Base-by-base conservation (phyloP, 92 coral and sea anemone species). In the Zoanthus sociatus region DNA sequence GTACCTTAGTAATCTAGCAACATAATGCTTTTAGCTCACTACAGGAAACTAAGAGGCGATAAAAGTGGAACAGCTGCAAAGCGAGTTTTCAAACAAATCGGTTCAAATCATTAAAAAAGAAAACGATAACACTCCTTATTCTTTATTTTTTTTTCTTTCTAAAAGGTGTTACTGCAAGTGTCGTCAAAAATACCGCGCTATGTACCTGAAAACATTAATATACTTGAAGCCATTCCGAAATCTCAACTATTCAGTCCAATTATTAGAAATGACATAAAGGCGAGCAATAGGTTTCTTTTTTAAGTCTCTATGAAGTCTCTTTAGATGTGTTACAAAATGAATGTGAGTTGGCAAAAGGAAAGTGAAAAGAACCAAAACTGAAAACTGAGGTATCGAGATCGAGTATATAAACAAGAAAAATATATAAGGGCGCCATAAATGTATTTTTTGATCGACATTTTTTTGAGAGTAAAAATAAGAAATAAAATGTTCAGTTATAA, bases 11-110 rank as follows among this genome's bases (percentile, higher is more conserved):
- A 33, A 12, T 66, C 74, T 63, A 79, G 58, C 85, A 69, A 30
- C 30, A 64, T 81, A 81, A 64, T 44, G 74, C 85, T 81, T 81
- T 67, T 21, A 66, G 60, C 71, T 14, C 63, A 8, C 85, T 81
- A 63, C 75, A 81, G 85, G 85, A 66, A 81, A 81, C 47, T 66
- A 58, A 6, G 47, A 16, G 17, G 26, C 11, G 42, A 50, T 48
- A 32, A 33, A 78, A 46, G 32, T 1, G 21, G 18, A 42, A 14
- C 85, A 66, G 73, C 75, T 81, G 85, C 73, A 4, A 20, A 3
- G 63, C 85, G n/a, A 74, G 71, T 44, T 81, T 20, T 18, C 32
- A 81, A 81, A 68, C 18, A 66, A 66, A 66, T 79, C 33, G 37
- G 66, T 67, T 47, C 26, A 17, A 66, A 33, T 47, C 16, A 69